Percentiles rank a stretch among this genome's conserved stretches.
Evolutionary conservation across 2,113 vertebrate species (phyloP).

Genomic region (Jacana jacana): DNA sequence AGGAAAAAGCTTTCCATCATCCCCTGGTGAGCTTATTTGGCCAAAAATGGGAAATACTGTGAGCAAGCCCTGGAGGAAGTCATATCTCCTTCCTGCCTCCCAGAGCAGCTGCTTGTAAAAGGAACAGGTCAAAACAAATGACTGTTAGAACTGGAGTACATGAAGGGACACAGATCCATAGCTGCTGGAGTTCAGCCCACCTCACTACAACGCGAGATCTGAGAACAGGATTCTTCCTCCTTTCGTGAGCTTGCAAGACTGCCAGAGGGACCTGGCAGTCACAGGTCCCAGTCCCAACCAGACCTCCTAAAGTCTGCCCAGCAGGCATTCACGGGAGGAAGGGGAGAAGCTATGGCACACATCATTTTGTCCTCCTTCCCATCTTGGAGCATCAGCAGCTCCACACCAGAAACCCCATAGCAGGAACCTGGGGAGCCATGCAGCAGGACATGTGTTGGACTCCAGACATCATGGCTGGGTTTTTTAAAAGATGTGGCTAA

Average conservation of each 20-base stretch:
- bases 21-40: background rate
- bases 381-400: background rate
- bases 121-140: background rate
- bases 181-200: background rate
- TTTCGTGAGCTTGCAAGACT: background rate
- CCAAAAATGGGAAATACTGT: background rate
- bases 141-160: background rate
- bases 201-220: background rate
- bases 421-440: background rate
- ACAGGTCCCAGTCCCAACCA: too few species aligned
- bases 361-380: background rate
- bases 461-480: background rate
- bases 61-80: background rate
- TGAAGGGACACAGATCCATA: background rate
- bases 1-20: background rate
- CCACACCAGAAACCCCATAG: background rate
- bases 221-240: background rate
- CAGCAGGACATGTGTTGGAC: background rate
- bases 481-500: conserved; percentile 29
- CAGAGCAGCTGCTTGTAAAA: background rate
- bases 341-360: background rate
- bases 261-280: background rate
- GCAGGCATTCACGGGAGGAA: background rate
- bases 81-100: background rate
- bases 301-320: background rate